Percentiles rank a stretch among this genome's conserved stretches.
Conservation (phyloP, 2,113 vertebrate species). For the Tachysurus vachellii region DNA sequence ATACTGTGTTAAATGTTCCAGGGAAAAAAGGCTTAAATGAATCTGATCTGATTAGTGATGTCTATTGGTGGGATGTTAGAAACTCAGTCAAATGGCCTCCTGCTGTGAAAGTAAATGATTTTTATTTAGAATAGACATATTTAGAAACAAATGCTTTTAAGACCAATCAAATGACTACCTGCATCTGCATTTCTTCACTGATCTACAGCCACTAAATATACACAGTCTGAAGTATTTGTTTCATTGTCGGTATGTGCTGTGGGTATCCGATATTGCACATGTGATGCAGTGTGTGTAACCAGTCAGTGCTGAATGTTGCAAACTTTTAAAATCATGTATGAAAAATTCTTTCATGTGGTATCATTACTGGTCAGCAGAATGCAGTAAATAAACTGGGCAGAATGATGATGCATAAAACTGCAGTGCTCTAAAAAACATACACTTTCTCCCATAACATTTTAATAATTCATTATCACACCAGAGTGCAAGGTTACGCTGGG, state of each 20-base stretch:
- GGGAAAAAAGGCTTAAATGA: background rate
- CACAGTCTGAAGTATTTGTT: background rate
- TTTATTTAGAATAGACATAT: background rate
- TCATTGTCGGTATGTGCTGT: background rate
- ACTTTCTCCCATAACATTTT: conserved; percentile 43
- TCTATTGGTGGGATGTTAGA: background rate
- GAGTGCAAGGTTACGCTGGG: conserved; percentile 42
- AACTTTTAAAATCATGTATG: background rate
- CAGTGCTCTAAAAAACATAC: conserved; percentile 39
- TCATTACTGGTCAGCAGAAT: conserved; percentile 28
- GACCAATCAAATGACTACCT: background rate
- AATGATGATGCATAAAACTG: conserved; percentile 22
- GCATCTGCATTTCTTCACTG: background rate
- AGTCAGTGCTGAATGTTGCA: background rate
- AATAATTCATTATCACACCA: conserved; percentile 48
- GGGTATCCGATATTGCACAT: background rate
- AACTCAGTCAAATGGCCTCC: background rate
- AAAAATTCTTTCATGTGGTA: conserved; percentile 11
- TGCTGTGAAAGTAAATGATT: background rate
- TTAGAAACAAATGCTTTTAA: background rate
- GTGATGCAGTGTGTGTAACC: background rate
- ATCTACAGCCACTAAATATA: background rate
- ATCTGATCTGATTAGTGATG: background rate
- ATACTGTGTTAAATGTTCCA: background rate
- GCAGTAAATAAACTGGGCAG: conserved; percentile 2